These are phyloP conservation scores for Drosophila nigricruria DNA, from an alignment of 2,888 invertebrate genomes.

Conservation along the genomic window DNA sequence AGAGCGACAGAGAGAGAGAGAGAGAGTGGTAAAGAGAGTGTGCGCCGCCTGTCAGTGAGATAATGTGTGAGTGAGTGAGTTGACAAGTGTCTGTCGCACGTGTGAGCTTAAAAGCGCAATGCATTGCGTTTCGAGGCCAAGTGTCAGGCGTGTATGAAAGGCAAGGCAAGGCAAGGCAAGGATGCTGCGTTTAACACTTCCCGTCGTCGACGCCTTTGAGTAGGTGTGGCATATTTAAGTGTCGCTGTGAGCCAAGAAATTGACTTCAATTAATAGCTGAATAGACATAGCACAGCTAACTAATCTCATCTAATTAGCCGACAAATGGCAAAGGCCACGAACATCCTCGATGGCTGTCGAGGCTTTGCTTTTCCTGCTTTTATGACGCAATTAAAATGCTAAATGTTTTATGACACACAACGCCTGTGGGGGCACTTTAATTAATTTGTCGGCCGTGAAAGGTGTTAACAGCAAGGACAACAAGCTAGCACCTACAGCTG, in stretches of 20 bases:
- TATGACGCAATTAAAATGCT: constrained; percentile 76
- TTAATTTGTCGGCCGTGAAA: constrained; percentile 76
- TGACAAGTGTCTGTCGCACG: constrained; percentile 66
- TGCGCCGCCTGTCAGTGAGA: constrained; percentile 17
- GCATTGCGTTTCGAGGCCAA: constrained; percentile 79
- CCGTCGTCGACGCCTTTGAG: constrained; percentile 25
- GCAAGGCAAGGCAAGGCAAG: constrained; percentile 47
- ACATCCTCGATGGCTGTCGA: background rate
- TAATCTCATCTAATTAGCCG: constrained; percentile 72
- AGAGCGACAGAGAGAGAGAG: constrained; percentile 16
- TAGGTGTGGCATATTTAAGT: constrained; percentile 25
- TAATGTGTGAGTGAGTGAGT: constrained; percentile 33
- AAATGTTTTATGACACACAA: constrained; percentile 70
- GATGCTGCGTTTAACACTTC: constrained; percentile 60
- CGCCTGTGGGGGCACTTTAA: constrained; percentile 63
- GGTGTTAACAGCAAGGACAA: constrained; percentile 74
- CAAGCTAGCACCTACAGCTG: constrained; percentile 14
- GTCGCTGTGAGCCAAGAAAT: constrained; percentile 27
- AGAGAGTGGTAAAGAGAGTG: constrained; percentile 20
- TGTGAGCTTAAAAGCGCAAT: constrained; percentile 78
- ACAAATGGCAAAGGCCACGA: constrained; percentile 54
- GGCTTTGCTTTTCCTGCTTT: constrained; percentile 42
- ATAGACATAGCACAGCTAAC: constrained; percentile 20
- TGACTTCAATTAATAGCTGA: constrained; percentile 31
- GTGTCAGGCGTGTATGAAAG: constrained; percentile 56